Conservation (phyloP, 2,797 vertebrate species). For the Megalops cyprinoides region DNA sequence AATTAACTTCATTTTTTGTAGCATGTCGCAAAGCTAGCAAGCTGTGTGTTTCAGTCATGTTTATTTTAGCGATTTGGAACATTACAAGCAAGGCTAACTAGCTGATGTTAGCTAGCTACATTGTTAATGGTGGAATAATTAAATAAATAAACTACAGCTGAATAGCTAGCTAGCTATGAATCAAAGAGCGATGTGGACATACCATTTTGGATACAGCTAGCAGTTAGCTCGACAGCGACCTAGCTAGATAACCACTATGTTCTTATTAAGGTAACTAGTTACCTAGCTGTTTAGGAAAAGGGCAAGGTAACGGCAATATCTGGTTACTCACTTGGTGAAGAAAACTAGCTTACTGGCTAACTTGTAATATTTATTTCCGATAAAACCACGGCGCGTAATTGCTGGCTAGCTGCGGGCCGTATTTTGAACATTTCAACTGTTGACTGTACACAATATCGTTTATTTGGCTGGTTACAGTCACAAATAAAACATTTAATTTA, state of each 20-base stretch:
- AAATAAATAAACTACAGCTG: slow-evolving; percentile 28
- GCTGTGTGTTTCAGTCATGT: slow-evolving; percentile 14
- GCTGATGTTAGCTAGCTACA: slow-evolving; percentile 45
- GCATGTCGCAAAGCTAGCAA: slow-evolving; percentile 7
- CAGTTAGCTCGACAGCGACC: no score
- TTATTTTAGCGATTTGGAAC: slow-evolving; percentile 2
- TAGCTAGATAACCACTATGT: no score
- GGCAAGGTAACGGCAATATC: not conserved
- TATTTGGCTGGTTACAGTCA: not conserved
- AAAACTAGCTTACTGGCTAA: not conserved
- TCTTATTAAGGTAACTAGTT: no score
- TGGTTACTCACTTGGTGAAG: not conserved
- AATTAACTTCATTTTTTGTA: slow-evolving; percentile 22
- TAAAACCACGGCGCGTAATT: not conserved
- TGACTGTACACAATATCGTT: not conserved
- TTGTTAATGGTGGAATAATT: slow-evolving; percentile 36
- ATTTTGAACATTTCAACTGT: slow-evolving; percentile 18
- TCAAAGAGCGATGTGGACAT: no score
- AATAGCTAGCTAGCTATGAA: not conserved
- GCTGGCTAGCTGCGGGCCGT: not conserved
- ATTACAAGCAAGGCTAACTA: slow-evolving; percentile 8
- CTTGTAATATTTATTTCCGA: no score
- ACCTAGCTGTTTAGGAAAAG: no score
- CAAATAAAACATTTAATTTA: not conserved
- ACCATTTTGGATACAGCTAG: no score